phyloP scores from a whole-genome alignment of 2,888 invertebrate species.

The Hydropsyche betteni region DNA sequence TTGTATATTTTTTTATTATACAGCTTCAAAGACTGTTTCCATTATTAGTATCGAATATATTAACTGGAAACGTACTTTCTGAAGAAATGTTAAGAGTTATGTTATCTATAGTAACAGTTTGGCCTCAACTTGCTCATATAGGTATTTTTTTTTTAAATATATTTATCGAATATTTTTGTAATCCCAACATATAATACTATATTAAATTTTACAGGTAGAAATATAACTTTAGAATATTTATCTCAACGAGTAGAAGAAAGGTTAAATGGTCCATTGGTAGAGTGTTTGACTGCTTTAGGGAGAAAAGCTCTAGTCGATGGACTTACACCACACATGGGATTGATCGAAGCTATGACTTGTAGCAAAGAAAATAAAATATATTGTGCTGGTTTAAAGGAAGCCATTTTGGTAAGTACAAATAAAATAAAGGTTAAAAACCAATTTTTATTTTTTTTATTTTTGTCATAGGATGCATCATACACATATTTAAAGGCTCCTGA shows the following conservation, averaged over 20 bases:
- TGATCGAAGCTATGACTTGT: slow-evolving; percentile 58
- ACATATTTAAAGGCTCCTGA: slow-evolving; percentile 42
- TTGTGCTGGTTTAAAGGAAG: slow-evolving; percentile 46
- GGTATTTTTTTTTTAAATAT: slow-evolving; percentile 55
- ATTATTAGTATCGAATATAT: slow-evolving; percentile 65
- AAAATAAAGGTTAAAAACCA: background rate
- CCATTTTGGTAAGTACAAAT: slow-evolving; percentile 44
- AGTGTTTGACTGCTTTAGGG: slow-evolving; percentile 62
- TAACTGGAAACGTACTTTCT: slow-evolving; percentile 63
- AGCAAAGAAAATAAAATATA: slow-evolving; percentile 30
- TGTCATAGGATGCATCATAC: slow-evolving; percentile 47
- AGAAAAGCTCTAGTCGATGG: slow-evolving; percentile 60
- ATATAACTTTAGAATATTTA: slow-evolving; percentile 63
- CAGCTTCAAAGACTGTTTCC: slow-evolving; percentile 65
- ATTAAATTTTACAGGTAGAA: slow-evolving; percentile 57
- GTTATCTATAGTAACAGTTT: slow-evolving; percentile 63
- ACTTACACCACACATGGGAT: slow-evolving; percentile 59
- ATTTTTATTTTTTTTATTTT: background rate
- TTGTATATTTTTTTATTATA: slow-evolving; percentile 8
- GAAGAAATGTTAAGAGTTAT: slow-evolving; percentile 65
- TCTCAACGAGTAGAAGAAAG: slow-evolving; percentile 63
- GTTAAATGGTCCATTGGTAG: slow-evolving; percentile 63
- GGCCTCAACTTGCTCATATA: slow-evolving; percentile 64
- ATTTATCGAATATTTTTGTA: background rate
- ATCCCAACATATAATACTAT: slow-evolving; percentile 8